Percentiles rank a stretch among this genome's conserved stretches.
Conservation (phyloP, 2,113 vertebrate genomes). For the Kryptolebias marmoratus region DNA sequence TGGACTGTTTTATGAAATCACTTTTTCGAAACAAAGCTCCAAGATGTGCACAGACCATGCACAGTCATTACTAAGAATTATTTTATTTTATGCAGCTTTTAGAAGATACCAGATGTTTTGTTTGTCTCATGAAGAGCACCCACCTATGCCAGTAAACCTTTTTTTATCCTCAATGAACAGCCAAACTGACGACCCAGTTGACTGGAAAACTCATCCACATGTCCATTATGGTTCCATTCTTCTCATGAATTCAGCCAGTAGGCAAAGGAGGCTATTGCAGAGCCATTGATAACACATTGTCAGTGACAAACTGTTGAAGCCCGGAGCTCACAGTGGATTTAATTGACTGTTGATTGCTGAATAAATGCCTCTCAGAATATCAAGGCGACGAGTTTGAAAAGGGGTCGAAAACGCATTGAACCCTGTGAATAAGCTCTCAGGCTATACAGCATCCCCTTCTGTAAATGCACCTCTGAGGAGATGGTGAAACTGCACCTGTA, state of each 20-base stretch:
- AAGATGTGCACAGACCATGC: too few species aligned
- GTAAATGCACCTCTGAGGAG: conserved; percentile 6
- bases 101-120: neutral
- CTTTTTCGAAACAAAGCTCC: conserved; percentile 16
- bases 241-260: conserved; percentile 31
- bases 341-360: conserved; percentile 51
- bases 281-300: conserved; percentile 47
- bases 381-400: neutral
- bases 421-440: conserved; percentile 1
- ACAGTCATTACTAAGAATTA: too few species aligned
- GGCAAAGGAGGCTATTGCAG: conserved; percentile 32
- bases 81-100: neutral
- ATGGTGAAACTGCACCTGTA: conserved; percentile 30
- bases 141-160: conserved; percentile 22
- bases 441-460: neutral
- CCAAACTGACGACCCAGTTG: conserved; percentile 17
- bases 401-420: neutral
- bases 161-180: conserved; percentile 20
- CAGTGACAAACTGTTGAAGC: conserved; percentile 34
- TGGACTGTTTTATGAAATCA: neutral
- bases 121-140: conserved; percentile 19
- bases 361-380: conserved; percentile 29
- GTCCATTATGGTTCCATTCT: conserved; percentile 53
- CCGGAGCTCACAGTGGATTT: conserved; percentile 22
- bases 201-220: conserved; percentile 14